These are phyloP conservation scores for Sebastes nivosus DNA, from an alignment of 2,797 vertebrate species.

Conservation along the genomic window DNA sequence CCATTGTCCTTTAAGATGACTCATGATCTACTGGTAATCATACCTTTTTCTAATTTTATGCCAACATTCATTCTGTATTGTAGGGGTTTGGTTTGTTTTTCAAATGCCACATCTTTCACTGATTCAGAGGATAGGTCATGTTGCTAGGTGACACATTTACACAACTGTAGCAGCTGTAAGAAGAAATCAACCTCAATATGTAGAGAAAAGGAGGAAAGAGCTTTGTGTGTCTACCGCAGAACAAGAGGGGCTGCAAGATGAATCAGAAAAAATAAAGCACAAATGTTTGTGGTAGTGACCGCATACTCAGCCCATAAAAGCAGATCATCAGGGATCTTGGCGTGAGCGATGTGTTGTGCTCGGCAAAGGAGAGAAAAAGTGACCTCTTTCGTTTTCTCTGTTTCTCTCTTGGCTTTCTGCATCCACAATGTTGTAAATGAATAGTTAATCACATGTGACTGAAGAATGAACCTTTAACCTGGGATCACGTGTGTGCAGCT, in stretches of 20 bases:
- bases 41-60: background rate
- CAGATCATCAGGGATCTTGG: background rate
- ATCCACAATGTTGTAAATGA: background rate
- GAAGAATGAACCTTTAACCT: slow-evolving; percentile 1
- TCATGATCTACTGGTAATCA: background rate
- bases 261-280: background rate
- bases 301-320: background rate
- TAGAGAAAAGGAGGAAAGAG: background rate
- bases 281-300: background rate
- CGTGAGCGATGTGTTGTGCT: background rate
- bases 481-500: background rate
- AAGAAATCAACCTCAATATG: background rate
- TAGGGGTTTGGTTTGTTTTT: slow-evolving; percentile 7
- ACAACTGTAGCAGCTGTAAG: slow-evolving; percentile 4
- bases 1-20: background rate
- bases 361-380: background rate
- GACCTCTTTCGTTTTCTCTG: background rate
- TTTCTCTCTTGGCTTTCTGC: background rate
- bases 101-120: background rate
- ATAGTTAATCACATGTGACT: background rate
- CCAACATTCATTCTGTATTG: background rate
- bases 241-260: background rate
- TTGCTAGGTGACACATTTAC: slow-evolving; percentile 59
- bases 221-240: background rate
- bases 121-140: slow-evolving; percentile 16